Base-by-base conservation (phyloP, 2,797 vertebrate species). In the Sparidentex hasta region DNA sequence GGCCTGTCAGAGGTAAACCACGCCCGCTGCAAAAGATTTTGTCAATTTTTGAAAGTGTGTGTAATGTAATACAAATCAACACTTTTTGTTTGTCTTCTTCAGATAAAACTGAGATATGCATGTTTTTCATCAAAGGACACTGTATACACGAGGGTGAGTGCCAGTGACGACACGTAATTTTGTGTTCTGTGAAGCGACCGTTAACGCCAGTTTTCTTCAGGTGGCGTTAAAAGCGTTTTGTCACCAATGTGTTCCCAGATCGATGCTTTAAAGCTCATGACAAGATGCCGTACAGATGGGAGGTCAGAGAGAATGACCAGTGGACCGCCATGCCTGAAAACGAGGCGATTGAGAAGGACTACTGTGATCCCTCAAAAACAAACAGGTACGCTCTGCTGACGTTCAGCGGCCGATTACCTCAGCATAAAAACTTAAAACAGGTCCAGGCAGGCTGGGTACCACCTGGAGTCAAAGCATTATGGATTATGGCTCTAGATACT, bases 21-120 rank as follows among this genome's bases (percentile, higher is more conserved):
- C 8, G 0, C 2, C 8, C 20, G 7, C 66, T 21, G 16, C 27
- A 44, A 29, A 67, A 20, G 1, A n/a, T 54, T 55, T 16, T 3
- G 20, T n/a, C 5, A 2, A 23, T 1, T 13, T 11, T 38, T 25
- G 0, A 43, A 16, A 38, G 4, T n/a, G 0, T 47, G 1, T 50
- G 13, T 61, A 27, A 46, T 52, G 9, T 17, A 21, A 27, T 43
- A 52, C 17, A 2, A 20, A 11, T 1, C 8, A 51, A 17, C 1
- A 33, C 14, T 56, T 23, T 51, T 47, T 55, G 4, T 23, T 76
- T 82, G 0, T 76, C 29, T 84, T 64, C 51, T 65, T 46, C 8
- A 95, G 95, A 94, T 61, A 96, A 95, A 92, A 94, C 79, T 0
- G 94, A 94, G 80, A 95, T 96, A 52, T 96, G 95, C 78, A 76